Evolutionary conservation across 2,113 vertebrate species (phyloP), one percentile per base, ranked within the genome.

Genomic region (Dicerorhinus sumatrensis): DNA sequence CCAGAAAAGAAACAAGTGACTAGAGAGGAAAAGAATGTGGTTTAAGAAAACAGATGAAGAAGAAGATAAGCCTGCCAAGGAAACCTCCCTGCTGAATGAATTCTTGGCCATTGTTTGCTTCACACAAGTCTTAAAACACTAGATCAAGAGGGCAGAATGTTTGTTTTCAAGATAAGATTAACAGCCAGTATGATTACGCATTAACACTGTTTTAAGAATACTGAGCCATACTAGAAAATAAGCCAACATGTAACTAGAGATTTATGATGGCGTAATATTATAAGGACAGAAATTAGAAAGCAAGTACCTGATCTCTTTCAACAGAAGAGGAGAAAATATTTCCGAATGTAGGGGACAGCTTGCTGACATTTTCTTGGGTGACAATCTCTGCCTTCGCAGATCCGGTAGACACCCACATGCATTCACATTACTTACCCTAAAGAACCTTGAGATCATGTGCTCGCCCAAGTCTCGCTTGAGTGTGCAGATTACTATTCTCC

Each of bases 101-200:
- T 79, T 86, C 89, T 23, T 42, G 39, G 25, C 76, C 36, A 8
- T 11, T 70, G 54, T 42, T 73, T 12, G 46, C 39, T 76, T 88
- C 39, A 56, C 36, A 8, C 16, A 72, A 5, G 16, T 76, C 46
- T 91, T n/a, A 33, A 48, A 69, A 86, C 17, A 39, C 3, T 42
- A 62, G 9, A 23, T 84, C 51, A 62, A 65, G 89, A 89, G 54
- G 25, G 46, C 17, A 70, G 62, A 87, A 75, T 54, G 63, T 85
- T 79, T 54, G 63, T 85, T 79, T 84, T 83, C 76, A 80, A 89
- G 76, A 76, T 72, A 89, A 75, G 72, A 65, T 48, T 36, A 76
- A 58, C 17, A 84, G 14, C n/a, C n/a, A 91, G 39, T 18, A 18
- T 54, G 60, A 51, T 12, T 56, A 62, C 48, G 14, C 48, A 46